These are phyloP conservation scores for Andrena haemorrhoa DNA, from an alignment of 2,888 invertebrate species.

Conservation along the genomic window DNA sequence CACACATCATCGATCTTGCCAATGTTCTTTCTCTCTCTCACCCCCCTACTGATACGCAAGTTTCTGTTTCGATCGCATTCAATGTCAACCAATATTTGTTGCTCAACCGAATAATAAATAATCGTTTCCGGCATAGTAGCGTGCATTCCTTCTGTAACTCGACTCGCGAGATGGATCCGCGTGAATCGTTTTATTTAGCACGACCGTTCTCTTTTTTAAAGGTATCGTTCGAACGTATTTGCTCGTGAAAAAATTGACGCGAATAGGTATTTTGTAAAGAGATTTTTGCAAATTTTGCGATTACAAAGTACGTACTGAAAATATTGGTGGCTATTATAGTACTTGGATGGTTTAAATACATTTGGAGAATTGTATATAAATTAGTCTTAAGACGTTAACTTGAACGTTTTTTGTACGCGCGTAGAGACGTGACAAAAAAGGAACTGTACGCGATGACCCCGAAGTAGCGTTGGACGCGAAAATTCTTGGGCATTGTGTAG, in stretches of 20 bases:
- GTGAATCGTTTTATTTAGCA: neutral
- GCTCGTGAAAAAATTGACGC: neutral
- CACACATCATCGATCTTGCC: constrained; percentile 58
- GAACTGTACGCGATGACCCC: neutral
- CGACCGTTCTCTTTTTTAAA: neutral
- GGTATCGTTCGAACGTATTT: neutral
- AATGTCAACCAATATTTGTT: constrained; percentile 64
- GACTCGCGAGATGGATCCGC: neutral
- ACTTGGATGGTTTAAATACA: neutral
- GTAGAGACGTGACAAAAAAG: neutral
- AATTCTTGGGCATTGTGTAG: neutral
- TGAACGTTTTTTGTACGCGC: neutral
- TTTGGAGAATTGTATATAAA: neutral
- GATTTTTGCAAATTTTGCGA: neutral
- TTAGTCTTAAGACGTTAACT: too few species aligned
- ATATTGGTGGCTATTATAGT: neutral
- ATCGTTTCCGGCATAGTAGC: constrained; percentile 50
- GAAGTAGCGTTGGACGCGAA: neutral
- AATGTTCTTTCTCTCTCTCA: constrained; percentile 22
- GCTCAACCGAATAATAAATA: constrained; percentile 32
- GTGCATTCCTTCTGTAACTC: constrained; percentile 8
- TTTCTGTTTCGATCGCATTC: constrained; percentile 45
- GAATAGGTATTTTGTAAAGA: neutral
- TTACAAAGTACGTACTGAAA: neutral
- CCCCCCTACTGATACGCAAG: neutral